Conservation (phyloP, 2,888 invertebrate genomes). For the Glaucopsyche alexis region DNA sequence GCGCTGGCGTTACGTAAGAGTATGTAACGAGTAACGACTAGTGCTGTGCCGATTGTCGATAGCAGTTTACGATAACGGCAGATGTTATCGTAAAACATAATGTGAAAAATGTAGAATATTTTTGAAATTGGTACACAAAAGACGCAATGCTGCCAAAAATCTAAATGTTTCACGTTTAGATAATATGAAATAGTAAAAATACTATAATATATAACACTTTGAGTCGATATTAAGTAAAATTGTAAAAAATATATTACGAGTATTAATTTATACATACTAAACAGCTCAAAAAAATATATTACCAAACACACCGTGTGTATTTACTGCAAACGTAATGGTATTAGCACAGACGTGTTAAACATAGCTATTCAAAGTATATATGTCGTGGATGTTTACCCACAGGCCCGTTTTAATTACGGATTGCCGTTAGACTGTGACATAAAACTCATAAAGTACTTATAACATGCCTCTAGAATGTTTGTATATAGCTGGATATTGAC, state of each 20-base stretch:
- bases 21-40: constrained; percentile 16
- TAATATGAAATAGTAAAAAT: no score
- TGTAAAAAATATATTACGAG: no score
- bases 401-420: background rate
- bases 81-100: background rate
- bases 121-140: no score
- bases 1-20: background rate
- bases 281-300: no score
- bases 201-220: no score
- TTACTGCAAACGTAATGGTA: background rate
- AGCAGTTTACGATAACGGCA: background rate
- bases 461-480: background rate
- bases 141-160: no score
- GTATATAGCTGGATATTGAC: background rate
- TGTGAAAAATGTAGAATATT: no score
- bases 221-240: background rate
- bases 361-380: background rate
- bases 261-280: no score
- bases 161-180: no score
- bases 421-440: background rate
- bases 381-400: background rate
- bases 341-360: background rate
- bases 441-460: constrained; percentile 2
- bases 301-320: background rate
- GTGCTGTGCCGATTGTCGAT: constrained; percentile 9